Percentiles rank a stretch among this genome's conserved stretches.
These are phyloP conservation scores for Fabriciana adippe DNA, from an alignment of 2,888 invertebrate species.

Conservation along the genomic window DNA sequence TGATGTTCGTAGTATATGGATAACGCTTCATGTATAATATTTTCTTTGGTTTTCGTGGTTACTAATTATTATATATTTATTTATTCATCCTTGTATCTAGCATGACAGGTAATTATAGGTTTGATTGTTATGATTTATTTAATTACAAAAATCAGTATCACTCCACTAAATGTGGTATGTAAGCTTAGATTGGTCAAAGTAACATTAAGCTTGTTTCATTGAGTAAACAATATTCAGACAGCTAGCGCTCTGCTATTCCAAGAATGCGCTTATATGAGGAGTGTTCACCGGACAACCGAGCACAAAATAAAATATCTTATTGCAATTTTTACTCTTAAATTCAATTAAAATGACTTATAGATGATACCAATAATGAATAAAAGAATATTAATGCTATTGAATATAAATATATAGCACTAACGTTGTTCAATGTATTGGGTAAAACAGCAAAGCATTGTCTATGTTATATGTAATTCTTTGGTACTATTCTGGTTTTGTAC, in stretches of 20 bases:
- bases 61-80: too few species aligned
- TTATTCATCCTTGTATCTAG: too few species aligned
- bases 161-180: neutral
- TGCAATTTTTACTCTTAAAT: too few species aligned
- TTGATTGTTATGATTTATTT: neutral
- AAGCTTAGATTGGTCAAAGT: constrained; percentile 19
- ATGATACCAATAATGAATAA: neutral
- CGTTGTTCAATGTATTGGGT: neutral
- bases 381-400: neutral
- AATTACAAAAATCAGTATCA: neutral
- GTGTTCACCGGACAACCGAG: constrained; percentile 48
- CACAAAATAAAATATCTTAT: constrained; percentile 31
- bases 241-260: constrained; percentile 49
- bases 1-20: too few species aligned
- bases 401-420: neutral
- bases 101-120: neutral
- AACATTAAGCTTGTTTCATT: constrained; percentile 28
- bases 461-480: too few species aligned
- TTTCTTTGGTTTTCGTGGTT: too few species aligned
- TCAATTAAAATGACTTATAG: too few species aligned
- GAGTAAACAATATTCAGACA: constrained; percentile 43
- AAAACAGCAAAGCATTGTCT: too few species aligned
- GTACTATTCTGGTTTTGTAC: too few species aligned
- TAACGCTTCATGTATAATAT: too few species aligned
- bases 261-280: constrained; percentile 66